phyloP scores from a whole-genome alignment of 2,888 invertebrate genomes.

The Hylaea fasciaria region DNA sequence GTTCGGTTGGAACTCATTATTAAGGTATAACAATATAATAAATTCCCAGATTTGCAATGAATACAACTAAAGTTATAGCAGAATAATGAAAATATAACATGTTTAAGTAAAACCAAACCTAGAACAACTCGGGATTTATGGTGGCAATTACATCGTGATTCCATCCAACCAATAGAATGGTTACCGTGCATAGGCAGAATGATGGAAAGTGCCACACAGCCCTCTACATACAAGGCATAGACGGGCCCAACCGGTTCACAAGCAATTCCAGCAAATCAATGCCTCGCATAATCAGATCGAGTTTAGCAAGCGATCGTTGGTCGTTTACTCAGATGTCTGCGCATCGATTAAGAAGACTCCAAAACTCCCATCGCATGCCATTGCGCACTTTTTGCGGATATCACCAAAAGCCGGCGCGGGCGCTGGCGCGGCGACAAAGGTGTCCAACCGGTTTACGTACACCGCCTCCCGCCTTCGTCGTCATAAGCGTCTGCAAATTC shows the following conservation, averaged over 20 bases:
- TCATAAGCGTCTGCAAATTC: slow-evolving; percentile 81
- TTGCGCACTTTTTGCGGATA: slow-evolving; percentile 80
- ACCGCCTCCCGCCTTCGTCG: slow-evolving; percentile 64
- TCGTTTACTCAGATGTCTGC: slow-evolving; percentile 59
- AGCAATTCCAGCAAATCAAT: slow-evolving; percentile 68
- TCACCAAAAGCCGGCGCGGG: slow-evolving; percentile 79
- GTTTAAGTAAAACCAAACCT: not conserved
- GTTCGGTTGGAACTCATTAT: no score
- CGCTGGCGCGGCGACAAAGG: slow-evolving; percentile 74
- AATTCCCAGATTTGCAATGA: no score
- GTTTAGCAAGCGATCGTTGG: slow-evolving; percentile 60
- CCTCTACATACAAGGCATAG: slow-evolving; percentile 61
- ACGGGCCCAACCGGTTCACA: slow-evolving; percentile 68
- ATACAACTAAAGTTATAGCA: not conserved
- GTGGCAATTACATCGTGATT: slow-evolving; percentile 5
- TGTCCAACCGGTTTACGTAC: slow-evolving; percentile 80
- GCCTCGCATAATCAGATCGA: slow-evolving; percentile 66
- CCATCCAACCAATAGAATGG: slow-evolving; percentile 34
- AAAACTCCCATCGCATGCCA: slow-evolving; percentile 71
- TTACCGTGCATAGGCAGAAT: slow-evolving; percentile 42
- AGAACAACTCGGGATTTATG: slow-evolving; percentile 8
- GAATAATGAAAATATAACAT: not conserved
- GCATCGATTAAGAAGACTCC: slow-evolving; percentile 68
- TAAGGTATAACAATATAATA: no score
- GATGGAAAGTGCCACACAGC: slow-evolving; percentile 58